Evolutionary conservation across 2,888 invertebrate species (phyloP), one percentile per base, ranked within the genome.

Genomic region (Drosophila neotestacea): DNA sequence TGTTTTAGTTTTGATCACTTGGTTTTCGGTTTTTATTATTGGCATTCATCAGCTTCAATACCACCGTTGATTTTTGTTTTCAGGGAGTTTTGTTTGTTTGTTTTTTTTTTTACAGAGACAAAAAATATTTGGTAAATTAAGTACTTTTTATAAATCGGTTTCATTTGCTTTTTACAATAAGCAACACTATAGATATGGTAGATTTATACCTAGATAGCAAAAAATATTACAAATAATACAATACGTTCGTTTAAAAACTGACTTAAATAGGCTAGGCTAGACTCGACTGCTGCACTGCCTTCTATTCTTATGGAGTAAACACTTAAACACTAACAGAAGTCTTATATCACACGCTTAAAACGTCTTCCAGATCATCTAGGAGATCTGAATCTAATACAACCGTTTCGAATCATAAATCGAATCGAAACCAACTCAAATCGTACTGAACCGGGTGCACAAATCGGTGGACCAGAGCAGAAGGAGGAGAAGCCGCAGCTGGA

Each of bases 141-240:
- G 85, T 86, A 86, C 85, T 86, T 86, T 86, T 86, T 86, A 86
- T 88, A 88, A 85, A 86, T 87, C 87, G 77, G 82, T 79, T 88
- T 88, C 65, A 71, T 63, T 46, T 84, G 87, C 82, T 86, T 79
- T 77, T 73, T 63, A 74, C 63, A 70, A 62, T 68, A 85, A 79
- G 84, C 81, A 77, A 77, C 51, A 68, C 70, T 81, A 70, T 67
- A 79, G 46, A 69, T 79, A 59, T 67, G 46, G 64, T 71, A 78
- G 70, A 27, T 41, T 67, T 75, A 80, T 59, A 73, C 73, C 84
- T 83, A 83, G 69, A 66, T 87, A 87, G 85, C 85, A 82, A 78
- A 73, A 67, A 81, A 65, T 75, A 82, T 78, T 85, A 82, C 61
- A 77, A 89, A 77, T 88, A 88, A 88, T 89, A 88, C 88, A 88